These are phyloP conservation scores for Neocrepidodera transversa DNA, from an alignment of 2,888 invertebrate species.

Conservation along the genomic window DNA sequence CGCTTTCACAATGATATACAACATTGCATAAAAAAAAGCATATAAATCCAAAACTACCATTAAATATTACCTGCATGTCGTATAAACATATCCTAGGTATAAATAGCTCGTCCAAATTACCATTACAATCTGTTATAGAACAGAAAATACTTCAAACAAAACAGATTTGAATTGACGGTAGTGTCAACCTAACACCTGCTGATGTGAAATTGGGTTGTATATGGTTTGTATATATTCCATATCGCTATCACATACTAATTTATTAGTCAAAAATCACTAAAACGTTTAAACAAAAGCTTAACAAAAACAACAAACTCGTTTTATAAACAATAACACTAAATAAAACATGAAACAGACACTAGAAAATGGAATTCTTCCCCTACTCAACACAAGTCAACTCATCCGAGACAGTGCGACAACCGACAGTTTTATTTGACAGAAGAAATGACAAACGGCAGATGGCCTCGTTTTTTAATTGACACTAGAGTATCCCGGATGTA, in stretches of 20 bases:
- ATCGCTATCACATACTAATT: constrained; percentile 41
- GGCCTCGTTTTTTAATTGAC: too few relatives aligned
- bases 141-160: constrained; percentile 33
- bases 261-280: constrained; percentile 35
- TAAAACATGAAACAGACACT: constrained; percentile 28
- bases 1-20: constrained; percentile 13
- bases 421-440: constrained; percentile 18
- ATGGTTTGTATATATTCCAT: constrained; percentile 40
- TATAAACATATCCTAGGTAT: constrained; percentile 54
- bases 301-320: constrained; percentile 34
- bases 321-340: constrained; percentile 26
- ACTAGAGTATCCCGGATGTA: too few relatives aligned
- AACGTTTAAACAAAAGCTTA: constrained; percentile 39
- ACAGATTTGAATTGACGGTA: constrained; percentile 40
- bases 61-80: constrained; percentile 62
- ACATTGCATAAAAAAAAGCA: not conserved
- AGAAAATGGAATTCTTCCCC: constrained; percentile 26
- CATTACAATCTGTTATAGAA: constrained; percentile 57
- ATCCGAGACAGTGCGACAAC: constrained; percentile 19
- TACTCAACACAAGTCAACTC: constrained; percentile 7
- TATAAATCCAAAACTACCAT: constrained; percentile 7
- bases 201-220: constrained; percentile 51
- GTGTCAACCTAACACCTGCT: constrained; percentile 60
- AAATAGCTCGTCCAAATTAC: constrained; percentile 55
- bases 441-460: not conserved